Base-by-base conservation (phyloP, 2,113 vertebrate species). In the Falcunculus frontatus region DNA sequence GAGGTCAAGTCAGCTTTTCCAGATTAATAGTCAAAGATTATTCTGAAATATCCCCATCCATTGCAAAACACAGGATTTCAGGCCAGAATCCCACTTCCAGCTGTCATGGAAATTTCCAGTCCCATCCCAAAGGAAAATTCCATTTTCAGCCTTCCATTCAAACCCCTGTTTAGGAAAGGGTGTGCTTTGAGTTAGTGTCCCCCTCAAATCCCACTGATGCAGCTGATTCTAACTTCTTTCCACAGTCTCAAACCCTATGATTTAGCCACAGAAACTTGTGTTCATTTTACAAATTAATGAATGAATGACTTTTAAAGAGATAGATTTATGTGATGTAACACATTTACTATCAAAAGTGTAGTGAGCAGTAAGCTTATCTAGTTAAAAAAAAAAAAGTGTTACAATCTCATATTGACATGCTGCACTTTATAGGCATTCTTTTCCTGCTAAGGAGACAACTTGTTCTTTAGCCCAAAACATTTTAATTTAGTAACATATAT, bases 91-190 rank as follows among this genome's bases (percentile, higher is more conserved):
- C 52, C 41, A 37, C 62, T 91, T 94, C 65, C 77, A 95, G 77
- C 91, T 94, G 84, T 94, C 84, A 64, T 60, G 94, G 94, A 95
- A 97, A 75, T 92, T 97, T 97, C 91, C 93, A 78, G 6, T 52
- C 33, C 60, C 16, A 49, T 89, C 91, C 68, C 50, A 86, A 97
- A 89, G 89, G 83, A 92, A 95, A 96, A 78, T 84, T 89, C 76
- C 89, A 81, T 89, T 81, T 95, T 75, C 91, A 92, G 21, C 41
- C 39, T 95, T 78, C 64, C 47, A 44, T 90, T 89, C 69, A 75
- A 25, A 33, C 50, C 59, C 68, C 27, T 25, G 29, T 64, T 94
- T 65, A 84, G 86, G 29, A 84, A 89, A 80, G 26, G 59, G 26
- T 18, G 30, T 83, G 62, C 53, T 86, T n/a, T 70, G 78, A 59